Evolutionary conservation across 2,797 vertebrate genomes (phyloP).

Genomic region (Poecilia wingei): DNA sequence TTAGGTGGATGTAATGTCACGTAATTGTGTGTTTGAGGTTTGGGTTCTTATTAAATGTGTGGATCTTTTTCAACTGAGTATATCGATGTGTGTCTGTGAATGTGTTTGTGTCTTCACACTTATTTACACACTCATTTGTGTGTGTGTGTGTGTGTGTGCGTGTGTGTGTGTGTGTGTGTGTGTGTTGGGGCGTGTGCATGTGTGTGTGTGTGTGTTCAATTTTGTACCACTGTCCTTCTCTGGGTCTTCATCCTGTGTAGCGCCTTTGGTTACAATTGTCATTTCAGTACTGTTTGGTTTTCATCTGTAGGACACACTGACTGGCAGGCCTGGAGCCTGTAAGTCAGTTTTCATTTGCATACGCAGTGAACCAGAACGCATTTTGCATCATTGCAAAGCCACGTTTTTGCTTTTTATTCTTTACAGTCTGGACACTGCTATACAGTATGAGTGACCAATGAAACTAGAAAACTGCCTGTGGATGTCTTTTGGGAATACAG

Average conservation of each 20-base stretch:
- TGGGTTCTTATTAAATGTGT: conserved; percentile 9
- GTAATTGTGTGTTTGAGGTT: conserved; percentile 56
- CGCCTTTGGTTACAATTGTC: conserved; percentile 58
- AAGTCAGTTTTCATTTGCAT: conserved; percentile 65
- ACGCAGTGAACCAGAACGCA: conserved; percentile 45
- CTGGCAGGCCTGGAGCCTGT: conserved; percentile 51
- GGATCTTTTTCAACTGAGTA: conserved; percentile 19
- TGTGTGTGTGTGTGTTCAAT: conserved; percentile 15
- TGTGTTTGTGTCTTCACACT: conserved; percentile 27
- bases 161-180: conserved; percentile 21
- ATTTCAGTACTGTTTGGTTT: conserved; percentile 48
- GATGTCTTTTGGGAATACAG: not conserved
- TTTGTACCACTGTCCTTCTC: conserved; percentile 47
- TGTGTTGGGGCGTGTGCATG: conserved; percentile 6
- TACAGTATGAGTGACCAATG: conserved; percentile 9
- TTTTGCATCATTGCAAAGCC: conserved; percentile 26
- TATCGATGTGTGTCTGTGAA: conserved; percentile 26
- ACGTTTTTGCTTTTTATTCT: conserved; percentile 25
- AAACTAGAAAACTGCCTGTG: not conserved
- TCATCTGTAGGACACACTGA: conserved; percentile 53
- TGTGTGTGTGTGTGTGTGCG: conserved; percentile 2
- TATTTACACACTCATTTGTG: conserved; percentile 34
- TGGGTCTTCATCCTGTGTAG: conserved; percentile 54
- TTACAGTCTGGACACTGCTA: conserved; percentile 14
- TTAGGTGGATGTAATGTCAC: conserved; percentile 73